Conservation (phyloP, 2,113 vertebrate species). For the Urocitellus parryii region DNA sequence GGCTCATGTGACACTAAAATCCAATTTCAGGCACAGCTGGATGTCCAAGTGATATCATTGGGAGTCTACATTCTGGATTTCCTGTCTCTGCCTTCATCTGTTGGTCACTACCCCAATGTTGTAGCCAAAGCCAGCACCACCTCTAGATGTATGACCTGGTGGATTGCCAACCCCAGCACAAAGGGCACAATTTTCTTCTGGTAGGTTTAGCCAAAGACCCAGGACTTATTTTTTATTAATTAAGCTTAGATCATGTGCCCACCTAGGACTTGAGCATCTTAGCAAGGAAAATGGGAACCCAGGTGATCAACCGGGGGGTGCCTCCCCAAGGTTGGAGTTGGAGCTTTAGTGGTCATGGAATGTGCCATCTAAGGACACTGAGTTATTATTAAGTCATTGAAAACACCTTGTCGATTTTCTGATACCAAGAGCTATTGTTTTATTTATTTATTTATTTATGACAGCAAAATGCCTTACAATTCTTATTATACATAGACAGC, state of each 20-base stretch:
- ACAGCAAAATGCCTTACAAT: no score
- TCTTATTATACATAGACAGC: no score
- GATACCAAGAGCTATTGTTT: neutral
- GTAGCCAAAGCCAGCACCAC: neutral
- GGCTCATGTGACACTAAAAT: neutral
- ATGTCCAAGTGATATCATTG: neutral
- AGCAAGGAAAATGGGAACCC: neutral
- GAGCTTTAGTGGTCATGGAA: neutral
- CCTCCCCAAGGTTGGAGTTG: no score
- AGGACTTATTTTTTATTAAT: neutral
- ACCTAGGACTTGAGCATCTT: neutral
- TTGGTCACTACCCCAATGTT: no score
- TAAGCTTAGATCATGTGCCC: neutral
- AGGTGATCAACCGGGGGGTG: accelerated
- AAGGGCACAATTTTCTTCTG: neutral
- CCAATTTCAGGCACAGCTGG: neutral
- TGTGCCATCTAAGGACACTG: neutral
- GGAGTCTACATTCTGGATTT: neutral
- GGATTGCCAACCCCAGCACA: neutral
- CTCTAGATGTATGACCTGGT: neutral
- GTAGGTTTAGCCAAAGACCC: neutral
- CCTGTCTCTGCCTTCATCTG: neutral
- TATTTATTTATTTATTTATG: no score
- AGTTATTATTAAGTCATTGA: neutral
- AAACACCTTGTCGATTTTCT: neutral